These are phyloP conservation scores for Malurus melanocephalus DNA, from an alignment of 2,113 vertebrate genomes.

Conservation along the genomic window DNA sequence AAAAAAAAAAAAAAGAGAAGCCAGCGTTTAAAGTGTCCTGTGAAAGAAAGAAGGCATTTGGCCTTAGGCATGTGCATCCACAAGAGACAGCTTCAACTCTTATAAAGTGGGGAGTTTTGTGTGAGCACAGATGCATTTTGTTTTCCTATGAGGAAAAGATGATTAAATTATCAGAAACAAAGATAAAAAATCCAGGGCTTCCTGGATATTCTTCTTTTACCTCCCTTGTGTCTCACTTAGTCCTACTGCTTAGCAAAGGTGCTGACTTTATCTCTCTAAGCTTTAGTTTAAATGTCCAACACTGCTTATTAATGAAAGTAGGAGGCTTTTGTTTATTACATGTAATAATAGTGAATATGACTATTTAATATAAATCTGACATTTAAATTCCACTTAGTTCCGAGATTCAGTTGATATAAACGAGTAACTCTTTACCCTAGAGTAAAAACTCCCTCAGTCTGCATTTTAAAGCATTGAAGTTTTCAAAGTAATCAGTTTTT, in stretches of 20 bases:
- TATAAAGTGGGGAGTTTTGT: constrained; percentile 76
- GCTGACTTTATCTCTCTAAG: constrained; percentile 62
- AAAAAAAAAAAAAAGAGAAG: constrained; percentile 2
- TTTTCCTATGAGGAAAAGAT: constrained; percentile 77
- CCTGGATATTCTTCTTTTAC: constrained; percentile 53
- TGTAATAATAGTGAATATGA: constrained; percentile 80
- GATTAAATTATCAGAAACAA: constrained; percentile 84
- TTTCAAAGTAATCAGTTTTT: constrained; percentile 85
- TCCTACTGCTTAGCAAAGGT: constrained; percentile 67
- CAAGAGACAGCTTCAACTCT: constrained; percentile 67
- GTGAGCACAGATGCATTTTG: constrained; percentile 81
- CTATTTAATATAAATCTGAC: constrained; percentile 88
- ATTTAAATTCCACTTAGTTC: constrained; percentile 89
- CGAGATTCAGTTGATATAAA: constrained; percentile 73
- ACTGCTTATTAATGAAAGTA: constrained; percentile 75
- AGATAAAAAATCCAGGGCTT: constrained; percentile 60
- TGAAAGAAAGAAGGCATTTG: constrained; percentile 68
- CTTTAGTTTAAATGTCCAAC: constrained; percentile 79
- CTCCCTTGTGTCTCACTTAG: constrained; percentile 55
- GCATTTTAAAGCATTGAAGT: constrained; percentile 81
- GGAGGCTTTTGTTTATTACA: constrained; percentile 79
- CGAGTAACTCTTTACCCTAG: constrained; percentile 75
- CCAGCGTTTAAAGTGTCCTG: constrained; percentile 42
- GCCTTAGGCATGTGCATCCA: constrained; percentile 69
- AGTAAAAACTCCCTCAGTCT: constrained; percentile 73